These are phyloP conservation scores for Myiopsitta monachus DNA, from an alignment of 2,113 vertebrate genomes.

Conservation along the genomic window DNA sequence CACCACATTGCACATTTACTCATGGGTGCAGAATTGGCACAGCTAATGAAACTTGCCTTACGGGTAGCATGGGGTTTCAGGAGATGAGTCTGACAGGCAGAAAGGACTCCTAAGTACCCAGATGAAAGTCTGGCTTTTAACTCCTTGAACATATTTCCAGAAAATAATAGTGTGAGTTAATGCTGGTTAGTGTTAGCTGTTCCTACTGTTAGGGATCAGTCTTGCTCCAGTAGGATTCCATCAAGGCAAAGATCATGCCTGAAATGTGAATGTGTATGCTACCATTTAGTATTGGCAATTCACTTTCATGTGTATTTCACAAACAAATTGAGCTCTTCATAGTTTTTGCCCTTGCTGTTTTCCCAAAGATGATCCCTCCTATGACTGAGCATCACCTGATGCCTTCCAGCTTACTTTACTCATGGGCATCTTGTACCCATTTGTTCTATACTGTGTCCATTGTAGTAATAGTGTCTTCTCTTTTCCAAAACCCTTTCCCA, in stretches of 20 bases:
- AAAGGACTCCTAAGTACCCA: constrained; percentile 35
- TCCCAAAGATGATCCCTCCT: background rate
- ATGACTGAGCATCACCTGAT: background rate
- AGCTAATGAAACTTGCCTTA: constrained; percentile 65
- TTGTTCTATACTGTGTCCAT: background rate
- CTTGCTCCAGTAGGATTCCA: constrained; percentile 4
- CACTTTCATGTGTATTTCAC: background rate
- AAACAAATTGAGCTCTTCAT: background rate
- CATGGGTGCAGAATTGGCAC: constrained; percentile 55
- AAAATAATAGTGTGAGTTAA: constrained; percentile 19
- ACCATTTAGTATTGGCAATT: background rate
- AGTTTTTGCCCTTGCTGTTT: background rate
- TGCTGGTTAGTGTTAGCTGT: constrained; percentile 2
- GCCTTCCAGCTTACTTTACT: background rate
- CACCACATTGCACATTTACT: constrained; percentile 56
- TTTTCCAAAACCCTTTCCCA: background rate
- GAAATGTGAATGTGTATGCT: background rate
- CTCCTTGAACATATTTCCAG: constrained; percentile 41
- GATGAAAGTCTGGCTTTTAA: constrained; percentile 47
- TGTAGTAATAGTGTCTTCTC: background rate
- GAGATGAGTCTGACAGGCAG: constrained; percentile 50
- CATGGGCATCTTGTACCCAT: background rate
- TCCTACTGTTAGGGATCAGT: constrained; percentile 9
- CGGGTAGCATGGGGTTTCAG: constrained; percentile 19
- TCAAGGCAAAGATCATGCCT: background rate